Percentiles rank a stretch among this genome's conserved stretches.
Evolutionary conservation across 2,113 vertebrate genomes (phyloP).

Genomic region (Laticauda laticaudata): DNA sequence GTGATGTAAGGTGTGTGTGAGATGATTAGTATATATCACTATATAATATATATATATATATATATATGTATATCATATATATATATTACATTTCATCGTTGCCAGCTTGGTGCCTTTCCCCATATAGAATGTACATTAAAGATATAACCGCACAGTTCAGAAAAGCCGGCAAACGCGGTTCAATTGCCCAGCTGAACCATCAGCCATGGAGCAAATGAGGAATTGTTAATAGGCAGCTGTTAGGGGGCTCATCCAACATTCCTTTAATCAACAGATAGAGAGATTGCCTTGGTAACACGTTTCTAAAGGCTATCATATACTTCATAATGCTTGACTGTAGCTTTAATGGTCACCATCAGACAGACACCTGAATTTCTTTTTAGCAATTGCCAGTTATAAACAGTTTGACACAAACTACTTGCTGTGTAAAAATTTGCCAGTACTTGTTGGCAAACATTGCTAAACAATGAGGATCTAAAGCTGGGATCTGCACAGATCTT

Average conservation of each 20-base stretch:
- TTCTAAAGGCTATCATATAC: neutral
- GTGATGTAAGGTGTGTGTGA: too few species aligned
- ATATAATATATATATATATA: too few species aligned
- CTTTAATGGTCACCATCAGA: neutral
- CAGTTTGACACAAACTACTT: neutral
- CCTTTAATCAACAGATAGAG: neutral
- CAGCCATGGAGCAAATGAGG: neutral
- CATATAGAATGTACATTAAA: neutral
- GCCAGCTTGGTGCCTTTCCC: neutral
- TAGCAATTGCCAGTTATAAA: neutral
- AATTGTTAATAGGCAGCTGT: neutral
- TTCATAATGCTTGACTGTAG: neutral
- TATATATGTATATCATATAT: too few species aligned
- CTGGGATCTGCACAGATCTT: neutral
- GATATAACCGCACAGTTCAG: neutral
- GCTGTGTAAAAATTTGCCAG: neutral
- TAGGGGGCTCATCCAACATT: neutral
- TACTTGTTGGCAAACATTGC: neutral
- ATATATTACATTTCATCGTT: neutral
- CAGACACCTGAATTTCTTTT: neutral
- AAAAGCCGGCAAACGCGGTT: neutral
- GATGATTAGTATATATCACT: too few species aligned
- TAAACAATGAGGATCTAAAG: neutral
- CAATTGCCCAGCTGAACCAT: neutral
- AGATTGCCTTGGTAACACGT: neutral